Evolutionary conservation across 2,888 invertebrate species (phyloP), one percentile per base, ranked within the genome.

Genomic region (Busseola fusca): DNA sequence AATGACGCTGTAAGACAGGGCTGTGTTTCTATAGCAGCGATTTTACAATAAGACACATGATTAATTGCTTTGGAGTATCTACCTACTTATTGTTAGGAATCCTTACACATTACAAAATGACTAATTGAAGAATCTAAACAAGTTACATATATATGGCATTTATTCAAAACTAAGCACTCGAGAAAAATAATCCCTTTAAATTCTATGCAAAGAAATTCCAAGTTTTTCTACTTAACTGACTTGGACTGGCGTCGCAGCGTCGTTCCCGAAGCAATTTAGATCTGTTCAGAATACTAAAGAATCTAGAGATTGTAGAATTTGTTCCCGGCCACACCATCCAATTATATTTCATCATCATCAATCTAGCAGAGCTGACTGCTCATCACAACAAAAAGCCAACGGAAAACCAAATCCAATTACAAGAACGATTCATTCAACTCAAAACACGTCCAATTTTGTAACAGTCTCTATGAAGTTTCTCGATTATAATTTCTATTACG

Each of bases 381-480:
- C 86, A 82, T 86, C 86, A 88, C 84, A 86, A 85, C 83, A 87
- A 73, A 66, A 78, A 78, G 70, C 74, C 68, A 74, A 74, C 79
- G 82, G 72, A 85, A 84, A 83, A 81, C 60, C 83, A 80, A 81
- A 87, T 80, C 80, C 88, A 87, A 89, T 88, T 85, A 84, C 81
- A 81, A 80, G 74, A 78, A 69, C 81, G 69, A 81, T 80, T 74
- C 77, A 64, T 64, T 69, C 48, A 73, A 78, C 81, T 87, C 85
- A 86, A 85, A 89, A 87, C 86, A 88, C 54, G 67, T 78, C 74
- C 54, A 70, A 77, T 76, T 78, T 80, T 73, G 72, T 74, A 69
- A 69, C 72, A 59, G 74, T 59, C 65, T 74, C 74, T 68, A 65
- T 73, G 71, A 66, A 66, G 65, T 63, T 67, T 69, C 69, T 52